Percentiles rank a stretch among this genome's conserved stretches.
Conservation (phyloP, 2,888 invertebrate species). For the Digitonthophagus gazella region DNA sequence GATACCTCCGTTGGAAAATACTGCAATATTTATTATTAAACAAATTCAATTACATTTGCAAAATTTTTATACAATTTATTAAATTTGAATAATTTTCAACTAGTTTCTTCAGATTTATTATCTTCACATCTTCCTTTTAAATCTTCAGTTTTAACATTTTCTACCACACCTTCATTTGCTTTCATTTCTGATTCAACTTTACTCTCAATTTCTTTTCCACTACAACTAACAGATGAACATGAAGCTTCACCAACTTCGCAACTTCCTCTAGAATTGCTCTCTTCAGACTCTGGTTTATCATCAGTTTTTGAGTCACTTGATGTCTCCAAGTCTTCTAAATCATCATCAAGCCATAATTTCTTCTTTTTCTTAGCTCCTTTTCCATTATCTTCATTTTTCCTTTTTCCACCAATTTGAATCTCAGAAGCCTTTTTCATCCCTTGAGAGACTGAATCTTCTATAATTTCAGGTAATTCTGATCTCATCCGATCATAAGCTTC, state of each 20-base stretch:
- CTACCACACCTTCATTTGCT: neutral
- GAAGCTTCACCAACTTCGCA: constrained; percentile 1
- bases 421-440: constrained; percentile 70
- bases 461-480: constrained; percentile 72
- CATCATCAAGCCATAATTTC: constrained; percentile 37
- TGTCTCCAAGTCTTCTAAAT: constrained; percentile 35
- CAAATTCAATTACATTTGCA: neutral
- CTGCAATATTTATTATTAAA: neutral
- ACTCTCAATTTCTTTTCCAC: neutral
- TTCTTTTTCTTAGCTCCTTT: constrained; percentile 37
- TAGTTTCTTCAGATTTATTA: neutral
- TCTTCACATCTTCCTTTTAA: neutral
- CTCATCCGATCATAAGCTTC: constrained; percentile 75
- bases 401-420: constrained; percentile 38
- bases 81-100: neutral
- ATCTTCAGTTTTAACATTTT: too few relatives aligned
- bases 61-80: neutral
- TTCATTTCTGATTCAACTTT: neutral
- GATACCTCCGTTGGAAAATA: too few relatives aligned
- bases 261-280: neutral
- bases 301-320: constrained; percentile 28
- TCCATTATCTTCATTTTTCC: constrained; percentile 35
- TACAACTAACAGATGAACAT: neutral
- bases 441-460: constrained; percentile 81
- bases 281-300: neutral